Base-by-base conservation (phyloP, 2,888 invertebrate genomes). In the Branchipolynoe longqiensis region DNA sequence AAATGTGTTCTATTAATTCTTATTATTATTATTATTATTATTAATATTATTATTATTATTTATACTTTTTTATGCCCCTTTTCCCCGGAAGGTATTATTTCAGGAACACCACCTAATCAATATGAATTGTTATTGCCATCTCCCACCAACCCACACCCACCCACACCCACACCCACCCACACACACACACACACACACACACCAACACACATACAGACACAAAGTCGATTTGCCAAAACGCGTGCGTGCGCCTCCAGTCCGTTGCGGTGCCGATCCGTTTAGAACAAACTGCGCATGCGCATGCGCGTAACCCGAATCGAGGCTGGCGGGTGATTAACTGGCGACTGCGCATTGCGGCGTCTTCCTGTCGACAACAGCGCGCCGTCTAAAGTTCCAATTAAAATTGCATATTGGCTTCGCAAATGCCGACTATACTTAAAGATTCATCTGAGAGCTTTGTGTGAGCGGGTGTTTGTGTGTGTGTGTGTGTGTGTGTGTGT, bases 381-480 rank as follows among this genome's bases (percentile, higher is more conserved):
- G 56, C 56, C 56, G 6, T 69, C 69, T 69, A 69, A 69, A 38
- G 69, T 69, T 69, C 36, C 69, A 69, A 69, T 69, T 69, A 69
- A 69, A 69, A 33, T 33, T 69, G 12, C 69, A 33, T 33, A 69
- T 69, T 69, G 69, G 69, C 69, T 69, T 69, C 69, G 38, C 38
- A n/a, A n/a, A n/a, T n/a, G 48, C 48, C 18, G 8, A 18, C 48
- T 12, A 48, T 48, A 48, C 18, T 48, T 48, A 48, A 48, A 48
- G 48, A 48, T 48, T 48, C 18, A 48, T 48, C 8, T 18, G 48
- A 48, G 18, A 48, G 18, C 48, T 48, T 8, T 18, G 8, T 48
- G 48, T 18, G 48, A 12, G 48, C 8, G 8, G 48, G 8, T 48
- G 8, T 8, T 18, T 48, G 18, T 48, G 48, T 48, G n/a, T n/a